These are phyloP conservation scores for Temnothorax unifasciatus DNA, from an alignment of 2,888 invertebrate species.

Conservation along the genomic window DNA sequence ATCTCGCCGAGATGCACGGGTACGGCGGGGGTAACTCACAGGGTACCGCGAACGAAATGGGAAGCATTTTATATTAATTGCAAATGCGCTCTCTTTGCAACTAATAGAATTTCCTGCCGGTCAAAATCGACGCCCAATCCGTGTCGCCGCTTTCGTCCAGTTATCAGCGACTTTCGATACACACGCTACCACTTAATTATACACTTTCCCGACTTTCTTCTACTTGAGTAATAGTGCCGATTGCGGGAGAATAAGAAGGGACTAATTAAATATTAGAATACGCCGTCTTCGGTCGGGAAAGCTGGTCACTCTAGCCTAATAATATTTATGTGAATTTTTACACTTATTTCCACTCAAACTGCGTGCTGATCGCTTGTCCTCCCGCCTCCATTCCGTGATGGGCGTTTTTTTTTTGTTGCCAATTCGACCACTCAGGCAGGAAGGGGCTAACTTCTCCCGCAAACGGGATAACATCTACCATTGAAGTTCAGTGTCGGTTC, in stretches of 20 bases:
- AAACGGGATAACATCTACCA: neutral
- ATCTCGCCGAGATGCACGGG: neutral
- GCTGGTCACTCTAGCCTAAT: too few relatives aligned
- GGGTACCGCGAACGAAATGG: neutral
- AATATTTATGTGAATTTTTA: too few relatives aligned
- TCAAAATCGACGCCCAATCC: neutral
- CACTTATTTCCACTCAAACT: too few relatives aligned
- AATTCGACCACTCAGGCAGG: neutral
- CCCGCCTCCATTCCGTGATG: too few relatives aligned
- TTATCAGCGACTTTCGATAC: conserved; percentile 59
- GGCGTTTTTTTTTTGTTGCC: too few relatives aligned
- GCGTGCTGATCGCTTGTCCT: too few relatives aligned
- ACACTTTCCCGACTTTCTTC: conserved; percentile 75
- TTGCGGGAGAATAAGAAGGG: neutral
- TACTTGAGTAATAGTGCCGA: neutral
- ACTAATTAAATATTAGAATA: neutral
- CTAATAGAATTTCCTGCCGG: neutral
- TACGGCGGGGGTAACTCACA: neutral
- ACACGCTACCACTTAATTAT: conserved; percentile 57
- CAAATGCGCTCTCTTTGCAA: neutral
- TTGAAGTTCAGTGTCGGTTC: conserved; percentile 13
- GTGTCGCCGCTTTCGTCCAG: conserved; percentile 52
- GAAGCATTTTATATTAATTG: neutral
- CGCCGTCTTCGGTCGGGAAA: too few relatives aligned
- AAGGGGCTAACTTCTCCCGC: neutral